phyloP scores from a whole-genome alignment of 2,888 invertebrate species.

The Xestia rhomboidea region DNA sequence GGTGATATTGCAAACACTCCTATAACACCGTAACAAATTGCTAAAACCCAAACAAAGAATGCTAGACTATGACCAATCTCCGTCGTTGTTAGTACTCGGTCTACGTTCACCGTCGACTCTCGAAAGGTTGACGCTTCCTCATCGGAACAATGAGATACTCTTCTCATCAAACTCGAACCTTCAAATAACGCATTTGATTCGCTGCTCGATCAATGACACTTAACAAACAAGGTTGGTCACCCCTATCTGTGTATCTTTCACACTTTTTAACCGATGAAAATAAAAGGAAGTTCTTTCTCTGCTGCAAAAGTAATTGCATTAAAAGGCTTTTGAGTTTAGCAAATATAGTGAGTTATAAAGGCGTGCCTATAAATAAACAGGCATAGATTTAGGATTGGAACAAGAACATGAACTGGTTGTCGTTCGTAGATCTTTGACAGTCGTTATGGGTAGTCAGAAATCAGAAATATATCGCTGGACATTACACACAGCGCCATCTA shows the following conservation, averaged over 20 bases:
- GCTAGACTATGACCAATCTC: constrained; percentile 61
- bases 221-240: constrained; percentile 55
- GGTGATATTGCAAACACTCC: constrained; percentile 15
- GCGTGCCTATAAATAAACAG: background rate
- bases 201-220: constrained; percentile 58
- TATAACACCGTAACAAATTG: constrained; percentile 44
- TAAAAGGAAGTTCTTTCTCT: background rate
- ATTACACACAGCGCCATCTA: too few species aligned
- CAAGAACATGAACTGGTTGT: background rate
- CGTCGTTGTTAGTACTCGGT: constrained; percentile 39
- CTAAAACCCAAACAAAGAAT: constrained; percentile 59
- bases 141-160: constrained; percentile 72
- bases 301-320: background rate
- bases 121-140: constrained; percentile 67
- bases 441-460: too few species aligned
- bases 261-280: constrained; percentile 38
- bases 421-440: background rate
- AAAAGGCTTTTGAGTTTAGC: background rate
- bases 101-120: constrained; percentile 47
- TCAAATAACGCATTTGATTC: constrained; percentile 61
- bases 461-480: too few species aligned
- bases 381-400: background rate
- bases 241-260: constrained; percentile 46
- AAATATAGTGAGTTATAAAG: background rate
- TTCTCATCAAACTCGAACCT: constrained; percentile 73